Evolutionary conservation across 2,797 vertebrate genomes (phyloP).

Genomic region (Chaetodon trifasciatus): DNA sequence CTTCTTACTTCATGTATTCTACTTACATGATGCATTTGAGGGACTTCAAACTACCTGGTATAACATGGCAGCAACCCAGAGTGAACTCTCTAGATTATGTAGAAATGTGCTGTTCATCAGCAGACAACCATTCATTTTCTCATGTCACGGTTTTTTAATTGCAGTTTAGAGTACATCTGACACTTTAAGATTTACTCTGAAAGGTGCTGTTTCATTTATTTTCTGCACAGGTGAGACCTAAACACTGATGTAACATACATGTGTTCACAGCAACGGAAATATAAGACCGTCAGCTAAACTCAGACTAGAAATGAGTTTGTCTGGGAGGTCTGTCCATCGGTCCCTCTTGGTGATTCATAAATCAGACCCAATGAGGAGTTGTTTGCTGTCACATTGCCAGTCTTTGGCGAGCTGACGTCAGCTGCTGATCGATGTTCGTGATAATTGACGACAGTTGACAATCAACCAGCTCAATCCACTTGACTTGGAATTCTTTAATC

Average conservation of each 20-base stretch:
- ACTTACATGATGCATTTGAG: neutral
- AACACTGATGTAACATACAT: neutral
- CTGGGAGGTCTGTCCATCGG: conserved; percentile 4
- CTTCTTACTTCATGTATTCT: neutral
- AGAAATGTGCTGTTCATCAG: conserved; percentile 2
- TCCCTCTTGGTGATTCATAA: conserved; percentile 12
- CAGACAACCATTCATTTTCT: neutral
- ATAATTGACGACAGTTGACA: neutral
- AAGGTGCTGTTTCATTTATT: neutral
- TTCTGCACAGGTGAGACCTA: neutral
- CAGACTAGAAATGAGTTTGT: conserved; percentile 7
- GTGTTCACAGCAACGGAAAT: neutral
- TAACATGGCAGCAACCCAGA: neutral
- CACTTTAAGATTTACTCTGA: neutral
- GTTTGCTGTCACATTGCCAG: conserved; percentile 25
- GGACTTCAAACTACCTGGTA: neutral
- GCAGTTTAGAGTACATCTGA: neutral
- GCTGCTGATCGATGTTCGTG: neutral
- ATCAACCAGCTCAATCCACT: neutral
- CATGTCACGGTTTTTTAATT: neutral
- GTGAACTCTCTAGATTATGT: neutral
- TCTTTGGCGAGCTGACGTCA: conserved; percentile 5
- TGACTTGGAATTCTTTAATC: neutral
- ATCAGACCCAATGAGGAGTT: conserved; percentile 29
- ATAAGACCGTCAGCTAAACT: neutral